Conservation (phyloP, 2,888 invertebrate genomes). For the Syrphus vitripennis region DNA sequence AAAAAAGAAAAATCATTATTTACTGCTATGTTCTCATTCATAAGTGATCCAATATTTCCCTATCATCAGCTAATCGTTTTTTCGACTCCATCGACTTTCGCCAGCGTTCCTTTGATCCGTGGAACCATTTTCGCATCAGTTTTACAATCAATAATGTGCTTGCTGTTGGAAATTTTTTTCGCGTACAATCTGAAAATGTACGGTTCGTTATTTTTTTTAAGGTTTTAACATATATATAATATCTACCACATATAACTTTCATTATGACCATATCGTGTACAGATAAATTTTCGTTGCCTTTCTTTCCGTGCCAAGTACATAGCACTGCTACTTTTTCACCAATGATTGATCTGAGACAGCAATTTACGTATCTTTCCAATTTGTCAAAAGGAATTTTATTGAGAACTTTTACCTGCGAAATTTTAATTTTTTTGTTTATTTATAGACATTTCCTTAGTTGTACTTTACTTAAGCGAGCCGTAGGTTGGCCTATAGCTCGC, state of each 20-base stretch:
- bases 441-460: no score
- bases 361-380: neutral
- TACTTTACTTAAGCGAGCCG: no score
- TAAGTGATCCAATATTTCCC: neutral
- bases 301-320: neutral
- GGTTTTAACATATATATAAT: neutral
- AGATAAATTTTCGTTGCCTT: neutral
- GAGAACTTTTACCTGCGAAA: neutral
- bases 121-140: neutral
- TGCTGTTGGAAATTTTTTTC: neutral
- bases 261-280: neutral
- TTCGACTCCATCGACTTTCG: neutral
- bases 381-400: neutral
- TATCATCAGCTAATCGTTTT: neutral
- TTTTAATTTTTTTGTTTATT: neutral
- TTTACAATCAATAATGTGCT: neutral
- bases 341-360: neutral
- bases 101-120: neutral
- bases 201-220: neutral
- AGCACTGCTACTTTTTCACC: neutral
- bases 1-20: no score
- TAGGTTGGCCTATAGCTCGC: no score
- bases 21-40: neutral
- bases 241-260: neutral
- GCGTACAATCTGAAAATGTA: neutral